phyloP scores from a whole-genome alignment of 2,797 vertebrate genomes.

The Pithecia hirsuta region DNA sequence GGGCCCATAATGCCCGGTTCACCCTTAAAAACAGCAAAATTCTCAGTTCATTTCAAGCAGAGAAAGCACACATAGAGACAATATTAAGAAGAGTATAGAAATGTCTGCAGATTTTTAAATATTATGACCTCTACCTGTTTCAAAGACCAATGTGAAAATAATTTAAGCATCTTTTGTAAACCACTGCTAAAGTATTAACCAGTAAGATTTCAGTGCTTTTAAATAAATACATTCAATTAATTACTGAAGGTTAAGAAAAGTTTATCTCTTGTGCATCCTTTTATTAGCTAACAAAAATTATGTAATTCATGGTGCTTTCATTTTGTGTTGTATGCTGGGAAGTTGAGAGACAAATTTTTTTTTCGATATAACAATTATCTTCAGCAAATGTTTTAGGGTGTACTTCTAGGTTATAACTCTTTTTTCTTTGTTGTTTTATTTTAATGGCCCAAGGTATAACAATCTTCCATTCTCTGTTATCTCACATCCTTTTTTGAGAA shows the following conservation, averaged over 20 bases:
- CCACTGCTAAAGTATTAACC: neutral
- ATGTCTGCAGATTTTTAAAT: neutral
- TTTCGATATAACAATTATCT: neutral
- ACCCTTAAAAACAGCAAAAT: conserved; percentile 85
- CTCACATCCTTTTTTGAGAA: neutral
- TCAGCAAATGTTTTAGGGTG: neutral
- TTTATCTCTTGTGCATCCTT: neutral
- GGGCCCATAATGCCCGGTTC: conserved; percentile 86
- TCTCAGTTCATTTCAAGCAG: conserved; percentile 9
- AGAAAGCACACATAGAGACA: neutral
- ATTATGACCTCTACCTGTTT: neutral
- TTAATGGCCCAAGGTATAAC: neutral
- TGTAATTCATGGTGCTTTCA: neutral
- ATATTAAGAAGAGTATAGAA: neutral
- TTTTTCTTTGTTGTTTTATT: conserved; percentile 6
- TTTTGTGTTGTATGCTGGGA: neutral
- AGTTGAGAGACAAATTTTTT: conserved; percentile 16
- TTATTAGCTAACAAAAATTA: conserved; percentile 35
- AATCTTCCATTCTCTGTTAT: neutral
- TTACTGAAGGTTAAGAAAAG: conserved; percentile 21
- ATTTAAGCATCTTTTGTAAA: conserved; percentile 24
- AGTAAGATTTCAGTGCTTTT: conserved; percentile 14
- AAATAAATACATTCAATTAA: conserved; percentile 50
- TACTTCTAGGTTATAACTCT: neutral
- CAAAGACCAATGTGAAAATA: conserved; percentile 36